Percentiles rank a stretch among this genome's conserved stretches.
phyloP scores from a whole-genome alignment of 2,797 vertebrate species.

The Lophius americanus region DNA sequence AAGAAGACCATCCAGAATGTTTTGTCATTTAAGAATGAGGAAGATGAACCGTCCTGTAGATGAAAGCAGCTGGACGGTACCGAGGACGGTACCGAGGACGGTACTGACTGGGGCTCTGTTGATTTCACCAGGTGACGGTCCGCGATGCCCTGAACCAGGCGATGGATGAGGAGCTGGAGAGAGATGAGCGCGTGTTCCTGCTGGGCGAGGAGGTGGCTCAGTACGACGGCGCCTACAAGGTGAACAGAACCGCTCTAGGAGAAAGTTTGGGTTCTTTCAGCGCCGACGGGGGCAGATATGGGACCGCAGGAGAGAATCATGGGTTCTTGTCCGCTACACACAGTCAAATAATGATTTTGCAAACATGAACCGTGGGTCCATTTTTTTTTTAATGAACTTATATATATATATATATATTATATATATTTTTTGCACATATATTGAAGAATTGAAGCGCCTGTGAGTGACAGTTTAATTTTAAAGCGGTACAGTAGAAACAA shows the following conservation, averaged over 20 bases:
- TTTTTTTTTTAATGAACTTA: no score
- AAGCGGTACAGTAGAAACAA: no score
- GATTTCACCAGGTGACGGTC: conserved; percentile 86
- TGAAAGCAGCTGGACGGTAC: background rate
- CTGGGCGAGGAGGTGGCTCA: conserved; percentile 98
- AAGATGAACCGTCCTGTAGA: background rate
- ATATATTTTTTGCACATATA: no score
- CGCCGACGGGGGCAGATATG: background rate
- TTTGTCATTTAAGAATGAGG: no score
- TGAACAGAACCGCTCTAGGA: conserved; percentile 41
- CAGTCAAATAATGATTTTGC: no score
- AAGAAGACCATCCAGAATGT: no score
- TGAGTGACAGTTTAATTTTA: no score
- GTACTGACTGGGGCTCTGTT: background rate
- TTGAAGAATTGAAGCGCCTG: no score
- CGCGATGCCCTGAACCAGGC: conserved; percentile 98
- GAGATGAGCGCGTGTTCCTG: conserved; percentile 93
- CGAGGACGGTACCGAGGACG: background rate
- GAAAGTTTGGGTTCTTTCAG: background rate
- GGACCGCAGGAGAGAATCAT: background rate
- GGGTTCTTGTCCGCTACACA: no score
- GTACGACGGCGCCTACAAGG: conserved; percentile 98
- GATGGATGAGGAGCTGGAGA: conserved; percentile 96
- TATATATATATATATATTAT: no score
- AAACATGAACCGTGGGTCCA: no score